phyloP scores from a whole-genome alignment of 2,888 invertebrate species.

The Sesamia inferens region DNA sequence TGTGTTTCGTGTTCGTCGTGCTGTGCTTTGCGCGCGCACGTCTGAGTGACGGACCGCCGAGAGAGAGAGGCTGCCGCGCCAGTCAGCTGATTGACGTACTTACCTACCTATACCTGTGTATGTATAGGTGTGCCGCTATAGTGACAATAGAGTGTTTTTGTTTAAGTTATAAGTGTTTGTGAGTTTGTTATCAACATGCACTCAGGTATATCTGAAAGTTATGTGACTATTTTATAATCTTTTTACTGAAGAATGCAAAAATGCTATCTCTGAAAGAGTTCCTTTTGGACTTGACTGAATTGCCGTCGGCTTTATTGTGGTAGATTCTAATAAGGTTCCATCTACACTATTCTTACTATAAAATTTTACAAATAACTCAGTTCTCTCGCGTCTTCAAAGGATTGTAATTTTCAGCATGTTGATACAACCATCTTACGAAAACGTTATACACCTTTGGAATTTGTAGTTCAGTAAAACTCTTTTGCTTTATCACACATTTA shows the following conservation, averaged over 20 bases:
- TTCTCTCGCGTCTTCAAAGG: not conserved
- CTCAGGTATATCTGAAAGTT: constrained; percentile 36
- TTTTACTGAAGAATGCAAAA: not conserved
- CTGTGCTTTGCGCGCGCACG: constrained; percentile 79
- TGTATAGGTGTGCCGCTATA: constrained; percentile 56
- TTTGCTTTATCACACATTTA: not conserved
- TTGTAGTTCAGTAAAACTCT: not conserved
- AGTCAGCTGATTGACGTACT: constrained; percentile 69
- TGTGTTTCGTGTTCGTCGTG: constrained; percentile 73
- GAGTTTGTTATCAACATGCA: constrained; percentile 19
- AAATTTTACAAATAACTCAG: not conserved
- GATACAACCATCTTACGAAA: not conserved
- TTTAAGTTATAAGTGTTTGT: constrained; percentile 49
- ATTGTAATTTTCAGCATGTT: not conserved
- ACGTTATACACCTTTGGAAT: not conserved
- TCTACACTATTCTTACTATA: constrained; percentile 11
- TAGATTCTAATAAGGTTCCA: constrained; percentile 16
- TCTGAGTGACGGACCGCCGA: constrained; percentile 69
- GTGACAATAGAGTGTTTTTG: constrained; percentile 63
- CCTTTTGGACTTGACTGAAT: not conserved
- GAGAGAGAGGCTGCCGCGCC: constrained; percentile 60
- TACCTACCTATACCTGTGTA: constrained; percentile 47
- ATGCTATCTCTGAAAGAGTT: not conserved
- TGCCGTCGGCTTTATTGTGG: constrained; percentile 32
- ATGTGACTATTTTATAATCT: constrained; percentile 11